Base-by-base conservation (phyloP, 2,888 invertebrate species). In the Melipona bicolor region DNA sequence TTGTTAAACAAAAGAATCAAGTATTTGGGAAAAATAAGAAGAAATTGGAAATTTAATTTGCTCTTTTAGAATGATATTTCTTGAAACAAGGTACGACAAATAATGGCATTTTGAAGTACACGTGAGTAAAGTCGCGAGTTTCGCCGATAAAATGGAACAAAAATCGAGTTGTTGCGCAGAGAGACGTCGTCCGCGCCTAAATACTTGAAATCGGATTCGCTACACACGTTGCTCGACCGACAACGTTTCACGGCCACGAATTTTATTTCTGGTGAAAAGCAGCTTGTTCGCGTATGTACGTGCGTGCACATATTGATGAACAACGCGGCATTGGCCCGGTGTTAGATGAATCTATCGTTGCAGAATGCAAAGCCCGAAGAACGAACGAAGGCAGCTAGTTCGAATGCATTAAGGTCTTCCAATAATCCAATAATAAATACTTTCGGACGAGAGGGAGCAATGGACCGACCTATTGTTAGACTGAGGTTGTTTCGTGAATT, bases 381-480 rank as follows among this genome's bases (percentile, higher is more conserved):
- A 21, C 21, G 81, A 72, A 77, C 43, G 24, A 21, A 59, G 73
- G 78, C 24, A 62, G 69, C 73, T 67, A 71, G 72, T n/a, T 54
- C 68, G 62, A 79, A 80, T 92, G 90, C 90, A 92, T 92, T 92
- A 90, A 92, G 90, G 90, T 90, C 89, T 85, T 87, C 81, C 89
- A 87, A 90, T 92, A 92, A 93, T 92, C 87, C 90, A 90, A 92
- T 92, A 92, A 92, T 89, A 91, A 92, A 91, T 90, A 92, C 91
- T 92, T 92, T 93, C 84, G 87, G 88, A 89, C 83, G 83, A 90
- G 89, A 90, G 82, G 88, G 79, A 79, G 87, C 79, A 82, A 86
- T 82, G 75, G 70, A 27, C 59, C 54, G 49, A 64, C 19, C 80
- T 43, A 67, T 86, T 83, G 81, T 84, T 82, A 75, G 56, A 62